Conservation (phyloP, 2,113 vertebrate genomes). For the Setophaga kirtlandii region DNA sequence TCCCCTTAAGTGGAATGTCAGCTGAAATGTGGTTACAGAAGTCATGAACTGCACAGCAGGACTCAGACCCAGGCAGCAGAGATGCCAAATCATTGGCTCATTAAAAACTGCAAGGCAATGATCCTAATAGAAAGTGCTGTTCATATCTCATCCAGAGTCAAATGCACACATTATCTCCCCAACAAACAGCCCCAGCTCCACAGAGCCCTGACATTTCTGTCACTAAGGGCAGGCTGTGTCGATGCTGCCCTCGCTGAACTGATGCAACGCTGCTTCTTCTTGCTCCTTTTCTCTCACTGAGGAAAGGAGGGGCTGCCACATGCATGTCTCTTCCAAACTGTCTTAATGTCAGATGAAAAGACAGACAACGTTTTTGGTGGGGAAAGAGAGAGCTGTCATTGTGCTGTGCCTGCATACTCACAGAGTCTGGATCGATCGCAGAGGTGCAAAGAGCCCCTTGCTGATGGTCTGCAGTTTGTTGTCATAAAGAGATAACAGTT, state of each 20-base stretch:
- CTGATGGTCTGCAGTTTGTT: constrained; percentile 98
- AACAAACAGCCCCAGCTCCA: not conserved
- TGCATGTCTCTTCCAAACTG: not conserved
- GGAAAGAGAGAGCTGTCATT: not conserved
- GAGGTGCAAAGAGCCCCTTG: constrained; percentile 93
- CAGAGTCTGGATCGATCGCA: constrained; percentile 97
- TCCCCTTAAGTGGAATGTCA: not conserved
- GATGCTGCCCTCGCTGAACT: not conserved
- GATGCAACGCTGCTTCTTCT: not conserved
- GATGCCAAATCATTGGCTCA: not conserved
- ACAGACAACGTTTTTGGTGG: not conserved
- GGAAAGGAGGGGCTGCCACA: not conserved
- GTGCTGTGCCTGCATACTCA: constrained; percentile 74
- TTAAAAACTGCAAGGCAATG: not conserved
- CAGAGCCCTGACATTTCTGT: not conserved
- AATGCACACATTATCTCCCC: not conserved
- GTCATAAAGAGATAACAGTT: constrained; percentile 96
- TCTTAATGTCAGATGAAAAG: not conserved
- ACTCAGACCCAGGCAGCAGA: not conserved
- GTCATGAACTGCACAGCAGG: not conserved
- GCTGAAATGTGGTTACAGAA: not conserved
- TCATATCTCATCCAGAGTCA: not conserved
- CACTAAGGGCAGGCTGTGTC: not conserved
- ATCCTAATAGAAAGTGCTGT: not conserved
- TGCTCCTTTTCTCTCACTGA: not conserved